A percentile compares a stretch with the other conserved stretches of the same genome.
Evolutionary conservation across 2,888 invertebrate species (phyloP).

Genomic region (Mythimna pallens): DNA sequence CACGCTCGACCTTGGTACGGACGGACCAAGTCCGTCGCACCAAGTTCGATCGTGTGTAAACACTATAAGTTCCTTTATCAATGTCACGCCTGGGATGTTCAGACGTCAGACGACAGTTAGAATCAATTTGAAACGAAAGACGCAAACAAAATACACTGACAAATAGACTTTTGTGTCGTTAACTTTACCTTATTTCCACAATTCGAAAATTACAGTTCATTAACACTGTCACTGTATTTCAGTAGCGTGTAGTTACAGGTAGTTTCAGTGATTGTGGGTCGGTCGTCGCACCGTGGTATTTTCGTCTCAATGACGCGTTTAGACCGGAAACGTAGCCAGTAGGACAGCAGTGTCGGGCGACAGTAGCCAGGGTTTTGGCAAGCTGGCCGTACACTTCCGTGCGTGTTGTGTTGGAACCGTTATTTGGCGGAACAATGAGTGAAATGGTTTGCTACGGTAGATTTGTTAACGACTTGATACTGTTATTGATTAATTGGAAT

Average conservation of each 20-base stretch:
- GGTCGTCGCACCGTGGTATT: constrained; percentile 60
- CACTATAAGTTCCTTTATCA: neutral
- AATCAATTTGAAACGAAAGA: neutral
- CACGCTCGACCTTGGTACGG: too few relatives aligned
- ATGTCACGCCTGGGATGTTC: neutral
- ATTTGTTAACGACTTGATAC: constrained; percentile 35
- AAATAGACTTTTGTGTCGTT: neutral
- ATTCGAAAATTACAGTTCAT: constrained; percentile 37
- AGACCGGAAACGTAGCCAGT: constrained; percentile 46
- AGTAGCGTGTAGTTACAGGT: constrained; percentile 38
- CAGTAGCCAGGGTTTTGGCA: constrained; percentile 47
- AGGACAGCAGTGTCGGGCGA: constrained; percentile 29
- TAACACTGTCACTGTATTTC: constrained; percentile 29
- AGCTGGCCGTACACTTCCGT: constrained; percentile 24
- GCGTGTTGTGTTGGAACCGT: constrained; percentile 27
- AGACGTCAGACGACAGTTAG: neutral
- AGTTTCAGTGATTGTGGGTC: constrained; percentile 48
- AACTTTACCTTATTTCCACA: constrained; percentile 1
- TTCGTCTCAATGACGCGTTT: constrained; percentile 47
- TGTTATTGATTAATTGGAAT: constrained; percentile 23
- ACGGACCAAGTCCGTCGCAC: too few relatives aligned
- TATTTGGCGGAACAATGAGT: constrained; percentile 32
- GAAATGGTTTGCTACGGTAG: constrained; percentile 31
- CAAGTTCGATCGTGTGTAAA: too few relatives aligned
- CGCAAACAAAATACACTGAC: constrained; percentile 3